phyloP scores from a whole-genome alignment of 1,140 invertebrate genomes.

The Psix sp. region DNA sequence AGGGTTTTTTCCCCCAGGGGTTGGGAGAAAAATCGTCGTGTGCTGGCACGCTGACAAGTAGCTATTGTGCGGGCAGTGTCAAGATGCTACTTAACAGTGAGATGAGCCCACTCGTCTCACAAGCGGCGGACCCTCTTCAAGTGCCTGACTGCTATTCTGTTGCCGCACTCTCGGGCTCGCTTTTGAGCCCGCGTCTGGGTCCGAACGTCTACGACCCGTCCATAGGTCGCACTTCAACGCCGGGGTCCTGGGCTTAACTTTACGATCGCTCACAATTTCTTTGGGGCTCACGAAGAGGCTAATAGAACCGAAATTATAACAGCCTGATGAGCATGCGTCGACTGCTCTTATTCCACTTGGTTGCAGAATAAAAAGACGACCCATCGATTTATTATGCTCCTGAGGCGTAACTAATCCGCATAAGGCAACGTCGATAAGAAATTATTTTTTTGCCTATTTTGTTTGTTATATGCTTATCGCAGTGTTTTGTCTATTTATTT shows the following conservation, averaged over 20 bases:
- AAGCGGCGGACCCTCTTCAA: conserved; percentile 65
- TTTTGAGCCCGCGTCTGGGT: conserved; percentile 1
- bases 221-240: conserved; percentile 55
- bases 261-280: conserved; percentile 74
- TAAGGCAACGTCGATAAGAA: conserved; percentile 59
- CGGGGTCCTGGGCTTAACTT: conserved; percentile 72
- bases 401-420: conserved; percentile 62
- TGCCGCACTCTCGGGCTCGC: conserved; percentile 8
- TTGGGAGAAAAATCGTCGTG: conserved; percentile 1
- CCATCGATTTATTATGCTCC: conserved; percentile 62
- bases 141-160: conserved; percentile 50
- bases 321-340: conserved; percentile 76
- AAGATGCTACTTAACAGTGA: conserved; percentile 71
- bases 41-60: conserved; percentile 65
- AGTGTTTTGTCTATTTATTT: conserved; percentile 29
- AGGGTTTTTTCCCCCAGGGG: too few species aligned
- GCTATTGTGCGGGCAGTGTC: conserved; percentile 69
- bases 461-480: conserved; percentile 32
- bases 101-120: conserved; percentile 18
- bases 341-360: conserved; percentile 77
- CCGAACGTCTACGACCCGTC: conserved; percentile 18
- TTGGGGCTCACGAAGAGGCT: conserved; percentile 65
- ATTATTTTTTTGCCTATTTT: conserved; percentile 57
- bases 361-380: conserved; percentile 57
- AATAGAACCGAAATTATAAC: conserved; percentile 77